Percentiles rank a stretch among this genome's conserved stretches.
Conservation (phyloP, 2,797 vertebrate genomes). For the Huso huso region DNA sequence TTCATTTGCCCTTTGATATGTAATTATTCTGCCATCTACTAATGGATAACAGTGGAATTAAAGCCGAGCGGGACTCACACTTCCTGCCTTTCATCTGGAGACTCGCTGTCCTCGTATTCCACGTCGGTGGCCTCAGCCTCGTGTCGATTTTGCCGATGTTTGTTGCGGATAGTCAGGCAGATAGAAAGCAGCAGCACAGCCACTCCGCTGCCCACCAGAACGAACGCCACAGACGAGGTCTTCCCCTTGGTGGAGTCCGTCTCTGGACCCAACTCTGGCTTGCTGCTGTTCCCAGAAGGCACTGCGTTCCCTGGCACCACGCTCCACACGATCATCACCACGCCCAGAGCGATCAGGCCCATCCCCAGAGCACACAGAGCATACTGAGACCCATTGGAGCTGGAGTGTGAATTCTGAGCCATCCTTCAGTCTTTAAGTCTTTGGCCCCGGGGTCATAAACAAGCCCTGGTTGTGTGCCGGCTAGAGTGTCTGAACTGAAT, state of each 20-base stretch:
- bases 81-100: conserved; percentile 20
- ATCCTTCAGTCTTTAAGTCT: too few species aligned
- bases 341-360: conserved; percentile 81
- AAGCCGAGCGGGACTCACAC: conserved; percentile 21
- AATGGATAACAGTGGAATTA: conserved; percentile 25
- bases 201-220: conserved; percentile 71
- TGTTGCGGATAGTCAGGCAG: conserved; percentile 73
- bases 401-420: not conserved
- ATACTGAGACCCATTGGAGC: conserved; percentile 73
- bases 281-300: conserved; percentile 47
- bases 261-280: not conserved
- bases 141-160: conserved; percentile 44
- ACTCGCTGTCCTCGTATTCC: conserved; percentile 22
- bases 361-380: conserved; percentile 86
- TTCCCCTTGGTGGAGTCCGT: conserved; percentile 47
- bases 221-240: conserved; percentile 80
- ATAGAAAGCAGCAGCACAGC: conserved; percentile 76
- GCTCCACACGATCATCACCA: conserved; percentile 93
- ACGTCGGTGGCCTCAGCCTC: not conserved
- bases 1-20: not conserved
- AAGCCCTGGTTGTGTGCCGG: too few species aligned
- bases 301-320: conserved; percentile 57
- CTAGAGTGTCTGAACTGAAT: too few species aligned
- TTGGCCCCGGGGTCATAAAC: too few species aligned
- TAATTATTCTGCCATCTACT: not conserved